Evolutionary conservation across 2,888 invertebrate species (phyloP).

Genomic region (Archaeoteleia sp.): DNA sequence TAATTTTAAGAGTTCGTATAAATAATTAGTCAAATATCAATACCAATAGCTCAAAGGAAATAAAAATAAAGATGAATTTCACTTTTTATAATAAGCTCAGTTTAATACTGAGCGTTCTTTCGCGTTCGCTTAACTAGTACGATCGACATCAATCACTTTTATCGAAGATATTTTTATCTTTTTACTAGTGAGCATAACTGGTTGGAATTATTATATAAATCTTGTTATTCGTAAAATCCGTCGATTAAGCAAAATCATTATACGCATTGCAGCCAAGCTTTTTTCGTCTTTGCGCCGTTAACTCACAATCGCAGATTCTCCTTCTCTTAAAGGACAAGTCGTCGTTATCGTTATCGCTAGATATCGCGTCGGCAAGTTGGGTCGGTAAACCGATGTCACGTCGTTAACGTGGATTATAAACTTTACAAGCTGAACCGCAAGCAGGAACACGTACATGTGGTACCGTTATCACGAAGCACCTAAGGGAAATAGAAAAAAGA

Average conservation of each 20-base stretch:
- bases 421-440: conserved; percentile 58
- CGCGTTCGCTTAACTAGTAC: too few relatives aligned
- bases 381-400: conserved; percentile 52
- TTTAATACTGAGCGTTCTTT: too few relatives aligned
- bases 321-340: conserved; percentile 13
- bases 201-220: not conserved
- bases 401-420: conserved; percentile 63
- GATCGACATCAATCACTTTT: too few relatives aligned
- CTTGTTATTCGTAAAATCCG: not conserved
- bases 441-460: conserved; percentile 34
- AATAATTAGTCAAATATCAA: too few relatives aligned
- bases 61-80: too few relatives aligned
- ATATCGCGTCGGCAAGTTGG: conserved; percentile 37
- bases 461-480: conserved; percentile 24
- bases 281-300: conserved; percentile 21
- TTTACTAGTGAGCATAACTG: too few relatives aligned
- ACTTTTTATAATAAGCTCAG: too few relatives aligned
- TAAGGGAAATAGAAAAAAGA: conserved; percentile 25
- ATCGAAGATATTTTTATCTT: too few relatives aligned
- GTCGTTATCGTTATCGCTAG: conserved; percentile 23
- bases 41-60: too few relatives aligned
- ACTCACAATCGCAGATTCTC: conserved; percentile 15
- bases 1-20: too few relatives aligned
- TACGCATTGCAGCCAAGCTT: conserved; percentile 20
- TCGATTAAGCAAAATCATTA: conserved; percentile 20